Evolutionary conservation across 1,140 invertebrate species (phyloP), one percentile per base, ranked within the genome.

Genomic region (Heliconius eleuchia): DNA sequence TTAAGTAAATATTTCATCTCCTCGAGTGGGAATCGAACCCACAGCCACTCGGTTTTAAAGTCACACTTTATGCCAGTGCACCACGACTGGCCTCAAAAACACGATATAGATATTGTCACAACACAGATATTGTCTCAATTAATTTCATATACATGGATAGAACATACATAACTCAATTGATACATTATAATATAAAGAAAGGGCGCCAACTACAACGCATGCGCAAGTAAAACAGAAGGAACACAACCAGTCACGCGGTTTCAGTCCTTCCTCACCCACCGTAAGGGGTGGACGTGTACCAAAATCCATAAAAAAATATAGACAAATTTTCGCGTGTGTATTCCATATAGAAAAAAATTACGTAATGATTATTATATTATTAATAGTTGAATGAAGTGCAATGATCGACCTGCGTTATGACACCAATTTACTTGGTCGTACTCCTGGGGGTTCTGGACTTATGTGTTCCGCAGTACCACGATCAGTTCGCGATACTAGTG

Each of bases 401-500:
- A 94, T 93, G 91, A 88, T 83, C 88, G 86, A 82, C 81, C 79
- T 86, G 87, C 85, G 92, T 90, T 79, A 92, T 94, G 91, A 84
- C 86, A 84, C 85, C 88, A 82, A 83, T 90, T 81, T 84, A 88
- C 82, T 87, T 91, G 83, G 71, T 92, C 73, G 85, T 94, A 85
- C 80, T 93, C 77, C 82, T 94, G 81, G 85, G 89, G 88, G 90
- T 93, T 87, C 80, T 93, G 85, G 88, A 91, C 90, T 84, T 85
- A 80, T 93, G 93, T 89, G 88, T 90, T 77, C 91, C 92, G 46
- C 83, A 92, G 81, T 96, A 95, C 87, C 95, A 96, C 80, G 96
- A 96, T 88, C 96, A 96, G 88, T 96, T 97, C 85, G 96, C 96
- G 52, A 95, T 96, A 8, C 93, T 96, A 84, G 95, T 96, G 82